phyloP scores from a whole-genome alignment of 1,140 invertebrate species.

The Colletes gigas region DNA sequence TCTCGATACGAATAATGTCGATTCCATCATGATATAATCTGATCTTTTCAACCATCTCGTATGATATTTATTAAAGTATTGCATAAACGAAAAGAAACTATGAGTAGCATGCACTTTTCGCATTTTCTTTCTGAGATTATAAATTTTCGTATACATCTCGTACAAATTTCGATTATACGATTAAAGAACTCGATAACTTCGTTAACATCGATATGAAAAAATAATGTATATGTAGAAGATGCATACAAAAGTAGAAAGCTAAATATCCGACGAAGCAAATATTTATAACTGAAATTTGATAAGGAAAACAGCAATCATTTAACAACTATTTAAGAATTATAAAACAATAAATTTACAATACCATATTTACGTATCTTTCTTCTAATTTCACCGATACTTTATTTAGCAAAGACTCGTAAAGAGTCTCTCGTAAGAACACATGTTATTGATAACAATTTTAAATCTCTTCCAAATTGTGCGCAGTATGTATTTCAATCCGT shows the following conservation, averaged over 20 bases:
- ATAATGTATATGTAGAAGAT: not conserved
- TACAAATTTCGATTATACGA: not conserved
- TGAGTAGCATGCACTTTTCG: not conserved
- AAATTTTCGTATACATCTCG: too few species aligned
- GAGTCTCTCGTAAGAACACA: not conserved
- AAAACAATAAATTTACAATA: not conserved
- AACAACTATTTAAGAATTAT: not conserved
- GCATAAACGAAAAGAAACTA: not conserved
- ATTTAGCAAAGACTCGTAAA: not conserved
- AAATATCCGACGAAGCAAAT: not conserved
- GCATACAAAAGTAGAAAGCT: not conserved
- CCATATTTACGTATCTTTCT: not conserved
- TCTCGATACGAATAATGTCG: not conserved
- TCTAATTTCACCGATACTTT: not conserved
- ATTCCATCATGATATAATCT: not conserved
- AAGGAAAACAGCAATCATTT: not conserved
- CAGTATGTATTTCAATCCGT: constrained; percentile 1
- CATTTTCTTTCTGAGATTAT: not conserved
- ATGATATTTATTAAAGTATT: not conserved
- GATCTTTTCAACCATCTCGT: not conserved
- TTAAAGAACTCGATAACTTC: not conserved
- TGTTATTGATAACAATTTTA: not conserved
- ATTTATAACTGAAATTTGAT: not conserved
- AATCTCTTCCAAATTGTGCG: constrained; percentile 16
- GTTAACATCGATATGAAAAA: not conserved